Percentiles rank a stretch among this genome's conserved stretches.
Evolutionary conservation across 2,113 vertebrate genomes (phyloP).

Genomic region (Rhegmatorhina hoffmannsi): DNA sequence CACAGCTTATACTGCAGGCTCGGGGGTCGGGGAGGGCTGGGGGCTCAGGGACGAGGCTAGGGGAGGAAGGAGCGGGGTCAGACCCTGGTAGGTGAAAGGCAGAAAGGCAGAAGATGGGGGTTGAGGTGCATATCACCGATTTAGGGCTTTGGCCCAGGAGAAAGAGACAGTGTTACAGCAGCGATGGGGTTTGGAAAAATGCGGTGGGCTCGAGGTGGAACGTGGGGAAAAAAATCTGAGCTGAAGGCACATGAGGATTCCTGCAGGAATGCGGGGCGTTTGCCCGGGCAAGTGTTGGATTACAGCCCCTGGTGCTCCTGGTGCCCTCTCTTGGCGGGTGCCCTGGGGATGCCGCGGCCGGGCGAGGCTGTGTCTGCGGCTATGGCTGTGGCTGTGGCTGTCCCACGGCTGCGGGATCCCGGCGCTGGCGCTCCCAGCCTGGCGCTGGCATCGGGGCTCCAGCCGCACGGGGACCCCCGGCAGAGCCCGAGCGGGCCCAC

Average conservation of each 20-base stretch:
- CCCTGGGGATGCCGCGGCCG: fast-evolving
- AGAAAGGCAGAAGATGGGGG: neutral
- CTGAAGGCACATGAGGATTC: neutral
- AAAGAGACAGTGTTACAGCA: too few relatives aligned
- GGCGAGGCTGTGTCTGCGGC: neutral
- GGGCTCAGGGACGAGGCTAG: neutral
- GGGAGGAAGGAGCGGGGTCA: neutral
- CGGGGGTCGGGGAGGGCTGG: neutral
- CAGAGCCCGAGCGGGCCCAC: neutral
- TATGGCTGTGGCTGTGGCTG: too few relatives aligned
- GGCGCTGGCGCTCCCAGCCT: neutral
- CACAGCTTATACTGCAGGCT: neutral
- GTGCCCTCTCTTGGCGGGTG: fast-evolving
- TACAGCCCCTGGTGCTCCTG: fast-evolving
- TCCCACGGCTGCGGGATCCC: neutral
- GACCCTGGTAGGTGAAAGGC: neutral
- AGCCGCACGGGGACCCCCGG: neutral
- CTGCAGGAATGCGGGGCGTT: too few relatives aligned
- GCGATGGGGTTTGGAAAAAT: fast-evolving
- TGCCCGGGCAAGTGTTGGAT: fast-evolving
- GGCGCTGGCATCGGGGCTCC: neutral
- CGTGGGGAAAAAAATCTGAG: neutral
- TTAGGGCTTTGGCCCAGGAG: neutral
- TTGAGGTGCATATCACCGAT: fast-evolving
- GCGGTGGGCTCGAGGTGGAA: neutral